phyloP scores from a whole-genome alignment of 2,888 invertebrate species.

The Lasioglossum leucozonium region DNA sequence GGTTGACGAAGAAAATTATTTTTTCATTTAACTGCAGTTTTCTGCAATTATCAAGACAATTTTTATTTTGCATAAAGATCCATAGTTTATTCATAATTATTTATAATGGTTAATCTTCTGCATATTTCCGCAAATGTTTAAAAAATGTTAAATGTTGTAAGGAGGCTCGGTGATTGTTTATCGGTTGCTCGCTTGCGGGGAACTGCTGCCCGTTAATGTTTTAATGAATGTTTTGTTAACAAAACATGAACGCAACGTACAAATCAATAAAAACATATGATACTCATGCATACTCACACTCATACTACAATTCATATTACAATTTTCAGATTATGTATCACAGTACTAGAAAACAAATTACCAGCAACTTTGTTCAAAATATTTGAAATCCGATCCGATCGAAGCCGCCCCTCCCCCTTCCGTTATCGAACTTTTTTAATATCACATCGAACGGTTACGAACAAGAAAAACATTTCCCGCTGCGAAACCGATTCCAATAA shows the following conservation, averaged over 20 bases:
- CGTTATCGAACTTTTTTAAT: neutral
- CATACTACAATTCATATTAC: too few species aligned
- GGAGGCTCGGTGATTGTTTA: too few species aligned
- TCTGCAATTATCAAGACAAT: neutral
- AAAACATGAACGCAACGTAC: too few species aligned
- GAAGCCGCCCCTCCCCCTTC: neutral
- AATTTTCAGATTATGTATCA: too few species aligned
- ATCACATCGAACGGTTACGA: neutral
- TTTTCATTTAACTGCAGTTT: too few species aligned
- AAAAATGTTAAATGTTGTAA: too few species aligned
- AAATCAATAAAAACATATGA: too few species aligned
- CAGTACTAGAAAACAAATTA: neutral
- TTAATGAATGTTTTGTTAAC: too few species aligned
- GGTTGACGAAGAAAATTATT: neutral
- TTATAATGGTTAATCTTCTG: neutral
- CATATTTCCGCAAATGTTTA: neutral
- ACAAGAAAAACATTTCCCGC: conserved; percentile 7
- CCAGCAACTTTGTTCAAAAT: neutral
- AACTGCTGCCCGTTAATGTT: too few species aligned
- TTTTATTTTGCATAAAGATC: neutral
- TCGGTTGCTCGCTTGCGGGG: too few species aligned
- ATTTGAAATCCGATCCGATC: neutral
- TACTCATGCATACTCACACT: too few species aligned
- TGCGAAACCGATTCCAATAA: conserved; percentile 24
- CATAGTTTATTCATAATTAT: neutral